Evolutionary conservation across 2,113 vertebrate genomes (phyloP), one percentile per base, ranked within the genome.

Genomic region (Micronycteris hirsuta): DNA sequence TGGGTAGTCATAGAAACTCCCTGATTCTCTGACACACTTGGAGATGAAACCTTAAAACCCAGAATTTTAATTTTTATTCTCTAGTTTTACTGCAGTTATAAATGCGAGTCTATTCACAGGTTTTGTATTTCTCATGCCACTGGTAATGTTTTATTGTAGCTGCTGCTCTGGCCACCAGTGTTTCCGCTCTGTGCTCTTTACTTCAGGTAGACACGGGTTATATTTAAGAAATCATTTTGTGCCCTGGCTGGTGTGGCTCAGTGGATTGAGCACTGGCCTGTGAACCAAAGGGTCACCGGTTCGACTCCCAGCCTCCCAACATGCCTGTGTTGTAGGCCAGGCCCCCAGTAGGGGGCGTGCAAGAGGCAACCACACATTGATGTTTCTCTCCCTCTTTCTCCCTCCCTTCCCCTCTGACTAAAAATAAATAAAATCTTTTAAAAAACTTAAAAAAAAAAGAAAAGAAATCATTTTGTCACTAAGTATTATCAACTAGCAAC

Each of bases 1-100:
- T 41, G 41, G 54, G 65, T 92, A 54, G 92, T 45, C 80, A 63
- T 61, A 94, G 92, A 95, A 94, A 92, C 82, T 78, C 65, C 33
- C 73, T 78, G 77, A 26, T 41, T 88, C 31, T 92, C 65, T 94
- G 65, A 84, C 38, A 33, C 45, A 24, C 92, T 74, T 81, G 67
- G 45, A 73, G 41, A n/a, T 3, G 17, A 77, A 76, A 74, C 58
- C 56, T 33, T 68, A 38, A 74, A 94, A 45, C 19, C 9, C 4
- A 38, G 31, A 14, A 56, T 94, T 89, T 68, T 17, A 10, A 2
- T 80, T 89, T 80, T 65, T 82, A 24, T 58, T 41, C 56, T 91
- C 65, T 36, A 81, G 68, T 67, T 33, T 81, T 54, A 41, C 49
- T 19, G 9, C 31, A 47, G 49, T 20, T 49, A 61, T 58, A 58